These are phyloP conservation scores for Mycetomoellerius zeteki DNA, from an alignment of 1,140 invertebrate genomes.

Conservation along the genomic window DNA sequence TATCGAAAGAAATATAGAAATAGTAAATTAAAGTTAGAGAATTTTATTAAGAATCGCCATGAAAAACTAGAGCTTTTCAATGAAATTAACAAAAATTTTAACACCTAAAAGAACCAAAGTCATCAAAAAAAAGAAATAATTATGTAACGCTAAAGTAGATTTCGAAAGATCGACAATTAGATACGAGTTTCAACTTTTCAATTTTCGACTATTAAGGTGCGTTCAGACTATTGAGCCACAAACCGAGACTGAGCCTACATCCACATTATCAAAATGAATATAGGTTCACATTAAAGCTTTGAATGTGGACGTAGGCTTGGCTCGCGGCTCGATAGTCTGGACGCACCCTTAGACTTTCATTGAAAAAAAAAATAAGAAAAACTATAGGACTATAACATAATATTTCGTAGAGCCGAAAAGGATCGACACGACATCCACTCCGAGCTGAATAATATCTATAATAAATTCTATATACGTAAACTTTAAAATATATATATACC, in stretches of 20 bases:
- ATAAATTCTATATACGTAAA: too few species aligned
- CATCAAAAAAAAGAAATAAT: neutral
- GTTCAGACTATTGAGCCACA: too few species aligned
- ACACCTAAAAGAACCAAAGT: neutral
- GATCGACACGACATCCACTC: constrained; percentile 96
- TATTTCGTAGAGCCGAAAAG: constrained; percentile 96
- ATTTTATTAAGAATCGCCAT: neutral
- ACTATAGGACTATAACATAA: constrained; percentile 41
- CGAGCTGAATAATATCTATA: too few species aligned
- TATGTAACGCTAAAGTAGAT: neutral
- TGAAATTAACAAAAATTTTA: neutral
- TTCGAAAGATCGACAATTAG: neutral
- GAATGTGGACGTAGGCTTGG: too few species aligned
- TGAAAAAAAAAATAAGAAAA: neutral
- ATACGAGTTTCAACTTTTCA: neutral
- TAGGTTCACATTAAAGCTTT: too few species aligned
- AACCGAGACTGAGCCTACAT: too few species aligned
- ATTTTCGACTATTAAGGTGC: neutral
- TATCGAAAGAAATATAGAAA: neutral
- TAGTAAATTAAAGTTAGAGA: neutral
- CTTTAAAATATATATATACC: too few species aligned
- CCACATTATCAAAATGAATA: too few species aligned
- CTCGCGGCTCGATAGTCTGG: too few species aligned
- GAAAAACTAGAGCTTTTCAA: neutral
- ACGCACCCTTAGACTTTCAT: neutral